Percentiles rank a stretch among this genome's conserved stretches.
These are phyloP conservation scores for Lagopus muta DNA, from an alignment of 2,113 vertebrate genomes.

Conservation along the genomic window DNA sequence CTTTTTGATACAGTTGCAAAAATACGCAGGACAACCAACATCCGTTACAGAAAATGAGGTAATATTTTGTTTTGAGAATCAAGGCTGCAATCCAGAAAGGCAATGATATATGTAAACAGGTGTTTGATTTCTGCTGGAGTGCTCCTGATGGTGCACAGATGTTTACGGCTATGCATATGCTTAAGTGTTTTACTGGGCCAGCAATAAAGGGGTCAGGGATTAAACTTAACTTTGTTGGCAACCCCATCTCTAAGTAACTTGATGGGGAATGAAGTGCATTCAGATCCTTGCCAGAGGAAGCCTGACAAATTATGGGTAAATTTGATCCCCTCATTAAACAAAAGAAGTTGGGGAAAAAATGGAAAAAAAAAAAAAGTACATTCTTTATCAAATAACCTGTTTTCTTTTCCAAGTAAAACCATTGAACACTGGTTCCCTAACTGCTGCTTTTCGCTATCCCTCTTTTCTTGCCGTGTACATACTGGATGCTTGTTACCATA, in stretches of 20 bases:
- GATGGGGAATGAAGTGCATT: neutral
- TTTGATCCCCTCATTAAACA: neutral
- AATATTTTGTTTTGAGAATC: neutral
- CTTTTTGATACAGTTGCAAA: neutral
- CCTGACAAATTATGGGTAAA: neutral
- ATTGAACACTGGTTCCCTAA: neutral
- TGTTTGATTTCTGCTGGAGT: neutral
- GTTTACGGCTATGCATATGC: neutral
- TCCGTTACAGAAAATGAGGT: neutral
- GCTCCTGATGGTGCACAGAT: accelerated
- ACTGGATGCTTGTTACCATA: neutral
- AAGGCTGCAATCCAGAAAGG: neutral
- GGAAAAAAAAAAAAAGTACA: neutral
- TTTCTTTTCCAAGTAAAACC: neutral
- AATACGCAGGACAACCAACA: accelerated
- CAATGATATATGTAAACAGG: neutral
- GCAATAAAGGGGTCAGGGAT: neutral
- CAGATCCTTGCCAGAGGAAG: neutral
- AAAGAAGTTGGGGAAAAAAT: neutral
- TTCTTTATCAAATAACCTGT: neutral
- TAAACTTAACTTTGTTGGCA: accelerated
- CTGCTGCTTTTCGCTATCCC: neutral
- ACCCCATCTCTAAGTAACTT: neutral
- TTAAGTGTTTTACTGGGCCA: neutral
- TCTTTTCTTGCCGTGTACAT: neutral